Conservation (phyloP, 2,113 vertebrate species). For the Grus americana region DNA sequence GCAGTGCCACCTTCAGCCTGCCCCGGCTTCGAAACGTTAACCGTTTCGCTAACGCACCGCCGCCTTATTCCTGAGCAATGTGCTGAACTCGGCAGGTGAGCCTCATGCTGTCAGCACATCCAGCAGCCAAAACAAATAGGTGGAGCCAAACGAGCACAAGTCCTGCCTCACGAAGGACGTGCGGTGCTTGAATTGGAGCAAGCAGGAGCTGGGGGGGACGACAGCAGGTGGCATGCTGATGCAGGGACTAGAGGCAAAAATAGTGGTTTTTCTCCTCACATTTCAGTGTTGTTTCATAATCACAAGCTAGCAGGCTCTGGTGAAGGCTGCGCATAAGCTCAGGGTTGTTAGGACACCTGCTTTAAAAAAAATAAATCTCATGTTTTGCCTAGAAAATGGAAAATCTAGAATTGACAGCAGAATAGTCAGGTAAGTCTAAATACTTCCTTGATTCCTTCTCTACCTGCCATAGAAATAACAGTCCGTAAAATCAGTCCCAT, state of each 20-base stretch:
- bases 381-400: background rate
- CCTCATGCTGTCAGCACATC: background rate
- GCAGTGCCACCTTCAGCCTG: background rate
- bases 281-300: background rate
- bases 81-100: background rate
- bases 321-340: background rate
- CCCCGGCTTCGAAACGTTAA: background rate
- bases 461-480: background rate
- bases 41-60: background rate
- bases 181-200: background rate
- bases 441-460: background rate
- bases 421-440: background rate
- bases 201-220: background rate
- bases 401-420: background rate
- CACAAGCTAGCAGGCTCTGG: background rate
- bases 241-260: background rate
- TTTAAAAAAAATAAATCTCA: background rate
- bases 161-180: background rate
- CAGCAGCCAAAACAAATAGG: conserved; percentile 6
- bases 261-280: background rate
- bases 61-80: background rate
- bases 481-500: background rate
- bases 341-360: background rate
- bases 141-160: background rate
- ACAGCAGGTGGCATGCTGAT: background rate